These are phyloP conservation scores for Galagoides demidoff DNA, from an alignment of 2,797 vertebrate species.

Conservation along the genomic window DNA sequence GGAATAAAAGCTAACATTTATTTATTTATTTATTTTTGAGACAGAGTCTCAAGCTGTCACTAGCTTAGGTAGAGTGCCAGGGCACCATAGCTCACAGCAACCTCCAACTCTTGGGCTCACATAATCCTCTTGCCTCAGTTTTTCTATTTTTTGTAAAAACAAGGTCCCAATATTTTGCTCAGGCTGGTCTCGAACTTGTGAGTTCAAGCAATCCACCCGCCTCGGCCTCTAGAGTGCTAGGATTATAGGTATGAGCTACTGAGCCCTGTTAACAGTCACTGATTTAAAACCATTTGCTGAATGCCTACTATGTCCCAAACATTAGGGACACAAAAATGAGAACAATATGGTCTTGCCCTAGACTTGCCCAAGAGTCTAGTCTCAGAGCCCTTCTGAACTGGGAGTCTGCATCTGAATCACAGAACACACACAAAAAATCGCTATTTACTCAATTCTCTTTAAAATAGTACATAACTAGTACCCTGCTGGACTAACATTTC, in stretches of 20 bases:
- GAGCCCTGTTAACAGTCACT: background rate
- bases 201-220: too few species aligned
- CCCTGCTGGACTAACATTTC: background rate
- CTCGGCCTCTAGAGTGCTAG: too few species aligned
- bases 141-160: too few species aligned
- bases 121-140: too few species aligned
- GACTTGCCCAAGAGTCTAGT: background rate
- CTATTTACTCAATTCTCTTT: slow-evolving; percentile 34
- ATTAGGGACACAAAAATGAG: background rate
- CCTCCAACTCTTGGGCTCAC: too few species aligned
- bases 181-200: too few species aligned
- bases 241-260: too few species aligned
- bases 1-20: slow-evolving; percentile 1
- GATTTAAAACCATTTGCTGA: slow-evolving; percentile 1
- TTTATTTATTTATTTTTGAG: background rate
- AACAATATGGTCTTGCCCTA: background rate
- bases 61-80: too few species aligned
- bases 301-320: background rate
- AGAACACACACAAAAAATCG: slow-evolving; percentile 22
- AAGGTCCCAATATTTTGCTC: too few species aligned
- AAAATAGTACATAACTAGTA: slow-evolving; percentile 41
- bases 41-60: too few species aligned
- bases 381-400: slow-evolving; percentile 15
- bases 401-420: background rate
- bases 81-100: too few species aligned